These are phyloP conservation scores for Clamator glandarius DNA, from an alignment of 2,797 vertebrate species.

Conservation along the genomic window DNA sequence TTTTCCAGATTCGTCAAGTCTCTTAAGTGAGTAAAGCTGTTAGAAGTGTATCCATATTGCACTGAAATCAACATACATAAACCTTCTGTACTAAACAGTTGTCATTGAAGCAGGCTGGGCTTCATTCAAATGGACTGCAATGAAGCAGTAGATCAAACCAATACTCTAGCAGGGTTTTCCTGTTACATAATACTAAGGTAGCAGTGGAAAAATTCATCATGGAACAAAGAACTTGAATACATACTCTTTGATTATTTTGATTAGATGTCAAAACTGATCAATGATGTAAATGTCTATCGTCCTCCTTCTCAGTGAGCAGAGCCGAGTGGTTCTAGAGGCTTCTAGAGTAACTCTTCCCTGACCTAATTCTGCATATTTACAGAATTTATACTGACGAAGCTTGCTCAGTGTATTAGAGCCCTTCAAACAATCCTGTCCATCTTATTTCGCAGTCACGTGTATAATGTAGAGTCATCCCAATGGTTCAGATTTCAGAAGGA, in stretches of 20 bases:
- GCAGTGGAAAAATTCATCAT: not conserved
- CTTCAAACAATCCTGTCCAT: not conserved
- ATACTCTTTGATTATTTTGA: not conserved
- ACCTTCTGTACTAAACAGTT: not conserved
- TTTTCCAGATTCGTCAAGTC: conserved; percentile 98
- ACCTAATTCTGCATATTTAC: not conserved
- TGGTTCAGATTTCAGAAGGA: not conserved
- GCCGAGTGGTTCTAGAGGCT: not conserved
- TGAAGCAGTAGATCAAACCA: not conserved
- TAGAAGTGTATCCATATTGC: not conserved
- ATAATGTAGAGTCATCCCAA: not conserved
- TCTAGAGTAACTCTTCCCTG: not conserved
- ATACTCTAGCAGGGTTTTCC: not conserved
- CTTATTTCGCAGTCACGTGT: not conserved
- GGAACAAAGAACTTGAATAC: not conserved
- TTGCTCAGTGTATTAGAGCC: not conserved
- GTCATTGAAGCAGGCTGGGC: not conserved
- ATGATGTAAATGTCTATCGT: not conserved
- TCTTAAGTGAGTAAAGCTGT: conserved; percentile 86
- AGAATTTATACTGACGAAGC: not conserved
- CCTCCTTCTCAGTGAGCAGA: not conserved
- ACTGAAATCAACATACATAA: not conserved
- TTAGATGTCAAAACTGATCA: not conserved
- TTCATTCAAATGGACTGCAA: not conserved
- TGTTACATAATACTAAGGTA: not conserved